These are phyloP conservation scores for Chrysocyon brachyurus DNA, from an alignment of 2,797 vertebrate genomes.

Conservation along the genomic window DNA sequence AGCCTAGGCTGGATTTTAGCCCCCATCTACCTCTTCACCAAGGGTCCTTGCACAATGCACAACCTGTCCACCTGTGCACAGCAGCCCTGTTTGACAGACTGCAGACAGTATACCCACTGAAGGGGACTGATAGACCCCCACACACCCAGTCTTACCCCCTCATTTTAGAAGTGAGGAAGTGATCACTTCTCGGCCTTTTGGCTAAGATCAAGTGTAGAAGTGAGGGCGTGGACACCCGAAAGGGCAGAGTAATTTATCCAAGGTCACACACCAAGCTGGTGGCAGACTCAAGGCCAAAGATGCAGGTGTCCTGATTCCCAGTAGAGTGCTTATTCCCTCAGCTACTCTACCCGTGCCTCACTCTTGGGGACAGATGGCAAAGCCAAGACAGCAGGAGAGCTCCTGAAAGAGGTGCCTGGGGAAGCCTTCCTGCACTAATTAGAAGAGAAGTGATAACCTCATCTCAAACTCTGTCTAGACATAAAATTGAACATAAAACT, in stretches of 20 bases:
- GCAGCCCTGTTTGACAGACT: not conserved
- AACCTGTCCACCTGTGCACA: not conserved
- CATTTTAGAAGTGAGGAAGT: conserved; percentile 38
- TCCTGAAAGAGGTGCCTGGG: not conserved
- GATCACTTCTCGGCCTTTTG: too few relatives aligned
- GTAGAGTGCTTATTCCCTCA: not conserved
- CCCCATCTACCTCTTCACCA: not conserved
- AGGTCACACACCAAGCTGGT: not conserved
- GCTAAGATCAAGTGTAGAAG: not conserved
- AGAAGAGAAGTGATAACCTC: conserved; percentile 73
- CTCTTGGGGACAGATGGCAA: conserved; percentile 64
- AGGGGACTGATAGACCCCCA: not conserved
- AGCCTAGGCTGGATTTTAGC: not conserved
- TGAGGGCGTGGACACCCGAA: not conserved
- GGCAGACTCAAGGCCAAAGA: not conserved
- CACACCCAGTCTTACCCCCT: not conserved
- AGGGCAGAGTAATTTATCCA: not conserved
- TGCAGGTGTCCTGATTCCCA: not conserved
- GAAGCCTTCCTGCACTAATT: conserved; percentile 63
- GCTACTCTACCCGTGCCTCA: not conserved
- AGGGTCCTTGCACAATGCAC: not conserved
- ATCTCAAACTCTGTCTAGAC: conserved; percentile 75
- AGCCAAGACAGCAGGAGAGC: conserved; percentile 18
- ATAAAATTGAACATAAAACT: conserved; percentile 77
- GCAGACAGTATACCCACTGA: not conserved